Evolutionary conservation across 2,797 vertebrate genomes (phyloP), one percentile per base, ranked within the genome.

Genomic region (Brachymystax lenok): DNA sequence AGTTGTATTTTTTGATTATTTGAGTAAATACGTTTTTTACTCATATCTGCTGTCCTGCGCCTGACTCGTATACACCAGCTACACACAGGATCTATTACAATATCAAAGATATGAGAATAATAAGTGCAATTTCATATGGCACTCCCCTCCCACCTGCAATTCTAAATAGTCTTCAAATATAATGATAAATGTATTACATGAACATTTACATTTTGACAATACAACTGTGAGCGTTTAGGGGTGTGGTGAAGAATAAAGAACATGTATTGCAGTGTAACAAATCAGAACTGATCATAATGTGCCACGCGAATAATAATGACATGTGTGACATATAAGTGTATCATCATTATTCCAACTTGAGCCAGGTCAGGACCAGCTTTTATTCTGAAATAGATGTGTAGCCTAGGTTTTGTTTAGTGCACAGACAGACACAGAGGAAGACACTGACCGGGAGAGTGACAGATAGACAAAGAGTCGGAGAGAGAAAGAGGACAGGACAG

Each of bases 61-160:
- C 24, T 24, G 24, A 24, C 24, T 24, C 24, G 1, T 24, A 0
- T 24, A 24, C 24, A 24, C 24, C 24, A 24, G 24, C 24, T 24
- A 24, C 24, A 24, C 24, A 24, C 24, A 24, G 24, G 24, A 24
- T 24, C 24, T 24, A 1, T 24, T 24, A 24, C 24, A 24, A 24
- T 46, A 46, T 46, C 8, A 46, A 66, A 30, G 12, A 66, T 67
- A 67, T 67, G 12, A 67, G 64, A 67, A 67, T 17, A 67, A 28
- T n/a, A n/a, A 59, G 35, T 71, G 30, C 61, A 67, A 28, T 24
- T 28, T 79, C 74, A 75, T 5, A 66, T 69, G 33, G 50, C 1
- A 81, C 86, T 90, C 87, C 84, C 75, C 77, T 81, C 77, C 83
- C 76, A 74, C 74, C 77, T 77, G 80, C 50, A 86, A 78, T 76